Conservation (phyloP, 1,140 invertebrate species). For the Anthonomus grandis region DNA sequence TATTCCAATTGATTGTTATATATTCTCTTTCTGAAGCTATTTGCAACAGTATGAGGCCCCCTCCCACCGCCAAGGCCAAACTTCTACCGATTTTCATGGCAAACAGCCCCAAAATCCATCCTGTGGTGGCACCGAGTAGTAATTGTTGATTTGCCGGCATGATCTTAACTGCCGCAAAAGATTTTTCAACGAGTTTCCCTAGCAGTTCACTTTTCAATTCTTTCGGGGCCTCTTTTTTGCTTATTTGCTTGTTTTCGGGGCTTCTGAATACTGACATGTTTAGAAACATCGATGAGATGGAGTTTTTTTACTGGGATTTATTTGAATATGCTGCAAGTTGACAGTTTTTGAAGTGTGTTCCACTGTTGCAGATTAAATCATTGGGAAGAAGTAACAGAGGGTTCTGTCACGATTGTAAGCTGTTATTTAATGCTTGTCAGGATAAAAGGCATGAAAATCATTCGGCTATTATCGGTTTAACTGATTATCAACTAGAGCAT, state of each 20-base stretch:
- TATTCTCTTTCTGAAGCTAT: conserved; percentile 87
- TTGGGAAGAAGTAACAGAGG: too few species aligned
- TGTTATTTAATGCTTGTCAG: conserved; percentile 3
- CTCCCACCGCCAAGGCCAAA: conserved; percentile 80
- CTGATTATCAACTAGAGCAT: conserved; percentile 52
- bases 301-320: too few species aligned
- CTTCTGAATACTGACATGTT: conserved; percentile 2
- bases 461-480: conserved; percentile 49
- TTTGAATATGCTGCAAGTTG: too few species aligned
- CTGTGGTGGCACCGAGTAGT: conserved; percentile 1
- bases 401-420: background rate
- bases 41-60: conserved; percentile 82
- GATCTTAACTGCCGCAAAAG: conserved; percentile 72
- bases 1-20: conserved; percentile 83
- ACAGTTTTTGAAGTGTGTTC: too few species aligned
- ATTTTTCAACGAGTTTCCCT: conserved; percentile 56
- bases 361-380: too few species aligned
- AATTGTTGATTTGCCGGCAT: conserved; percentile 41
- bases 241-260: conserved; percentile 1
- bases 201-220: background rate
- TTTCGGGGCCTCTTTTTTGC: conserved; percentile 7
- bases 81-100: conserved; percentile 89
- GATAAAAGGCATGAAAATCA: conserved; percentile 56
- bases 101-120: conserved; percentile 80
- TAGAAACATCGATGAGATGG: background rate